Evolutionary conservation across 2,797 vertebrate species (phyloP).

Genomic region (Falco rusticolus): DNA sequence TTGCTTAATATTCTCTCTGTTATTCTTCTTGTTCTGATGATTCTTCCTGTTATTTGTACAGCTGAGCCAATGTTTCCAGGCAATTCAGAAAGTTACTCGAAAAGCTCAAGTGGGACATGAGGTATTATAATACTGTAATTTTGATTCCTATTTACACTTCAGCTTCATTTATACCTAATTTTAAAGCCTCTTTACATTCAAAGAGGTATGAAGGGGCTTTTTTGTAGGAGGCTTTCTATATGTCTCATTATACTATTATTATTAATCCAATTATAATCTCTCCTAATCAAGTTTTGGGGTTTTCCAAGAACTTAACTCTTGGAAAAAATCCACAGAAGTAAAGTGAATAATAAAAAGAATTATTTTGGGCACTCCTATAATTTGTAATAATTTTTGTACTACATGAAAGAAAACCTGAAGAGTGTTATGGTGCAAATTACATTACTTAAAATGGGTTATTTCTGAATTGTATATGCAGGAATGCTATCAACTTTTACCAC

Average conservation of each 20-base stretch:
- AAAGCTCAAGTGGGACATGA: neutral
- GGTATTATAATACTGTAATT: neutral
- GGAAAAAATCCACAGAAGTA: neutral
- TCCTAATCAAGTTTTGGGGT: neutral
- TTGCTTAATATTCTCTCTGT: neutral
- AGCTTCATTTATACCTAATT: neutral
- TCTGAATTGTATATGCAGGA: neutral
- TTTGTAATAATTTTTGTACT: neutral
- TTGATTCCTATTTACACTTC: neutral
- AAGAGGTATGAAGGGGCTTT: neutral
- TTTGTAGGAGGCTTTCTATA: neutral
- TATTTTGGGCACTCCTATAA: neutral
- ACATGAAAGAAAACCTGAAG: neutral
- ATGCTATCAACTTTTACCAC: neutral
- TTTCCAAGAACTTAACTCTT: neutral
- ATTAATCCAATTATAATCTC: neutral
- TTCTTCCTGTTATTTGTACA: slow-evolving; percentile 36
- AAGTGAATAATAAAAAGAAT: neutral
- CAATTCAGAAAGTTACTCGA: neutral
- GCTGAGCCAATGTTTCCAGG: slow-evolving; percentile 44
- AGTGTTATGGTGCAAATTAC: neutral
- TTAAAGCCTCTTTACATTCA: neutral
- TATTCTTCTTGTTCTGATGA: slow-evolving; percentile 38
- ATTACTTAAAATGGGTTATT: neutral
- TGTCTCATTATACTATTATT: neutral